These are phyloP conservation scores for Paradisaea rubra DNA, from an alignment of 2,113 vertebrate species.

Conservation along the genomic window DNA sequence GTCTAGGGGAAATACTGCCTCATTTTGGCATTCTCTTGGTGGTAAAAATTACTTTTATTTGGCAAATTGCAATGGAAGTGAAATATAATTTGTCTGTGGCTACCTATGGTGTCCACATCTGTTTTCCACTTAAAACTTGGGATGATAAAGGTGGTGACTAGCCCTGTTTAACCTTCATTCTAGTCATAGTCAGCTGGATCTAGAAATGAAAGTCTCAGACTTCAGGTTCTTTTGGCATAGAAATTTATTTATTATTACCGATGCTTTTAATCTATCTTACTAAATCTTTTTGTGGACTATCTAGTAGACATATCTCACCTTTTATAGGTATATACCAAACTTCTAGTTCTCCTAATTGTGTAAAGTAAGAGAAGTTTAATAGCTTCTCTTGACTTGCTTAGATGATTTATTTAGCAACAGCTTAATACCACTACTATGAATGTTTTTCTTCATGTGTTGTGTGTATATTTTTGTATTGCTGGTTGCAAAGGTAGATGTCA, in stretches of 20 bases:
- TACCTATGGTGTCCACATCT: background rate
- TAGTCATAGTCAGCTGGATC: background rate
- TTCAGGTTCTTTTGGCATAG: background rate
- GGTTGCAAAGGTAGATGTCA: background rate
- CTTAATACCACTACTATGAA: background rate
- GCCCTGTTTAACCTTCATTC: background rate
- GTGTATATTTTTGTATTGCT: background rate
- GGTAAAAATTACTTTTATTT: background rate
- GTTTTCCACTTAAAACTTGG: background rate
- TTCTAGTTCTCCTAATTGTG: background rate
- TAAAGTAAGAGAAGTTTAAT: background rate
- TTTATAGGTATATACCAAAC: background rate
- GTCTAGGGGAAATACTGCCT: background rate
- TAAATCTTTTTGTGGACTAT: background rate
- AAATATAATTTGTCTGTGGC: background rate
- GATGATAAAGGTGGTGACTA: background rate
- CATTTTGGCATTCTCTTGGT: background rate
- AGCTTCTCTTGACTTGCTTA: background rate
- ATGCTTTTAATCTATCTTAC: constrained; percentile 18
- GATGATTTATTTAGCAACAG: background rate
- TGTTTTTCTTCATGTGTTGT: background rate
- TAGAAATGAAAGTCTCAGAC: background rate
- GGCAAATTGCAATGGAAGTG: background rate
- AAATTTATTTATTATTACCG: background rate
- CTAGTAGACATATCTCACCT: background rate